phyloP scores from a whole-genome alignment of 64 coral and sea anemone genomes.

The Dendronephthya gigantea region DNA sequence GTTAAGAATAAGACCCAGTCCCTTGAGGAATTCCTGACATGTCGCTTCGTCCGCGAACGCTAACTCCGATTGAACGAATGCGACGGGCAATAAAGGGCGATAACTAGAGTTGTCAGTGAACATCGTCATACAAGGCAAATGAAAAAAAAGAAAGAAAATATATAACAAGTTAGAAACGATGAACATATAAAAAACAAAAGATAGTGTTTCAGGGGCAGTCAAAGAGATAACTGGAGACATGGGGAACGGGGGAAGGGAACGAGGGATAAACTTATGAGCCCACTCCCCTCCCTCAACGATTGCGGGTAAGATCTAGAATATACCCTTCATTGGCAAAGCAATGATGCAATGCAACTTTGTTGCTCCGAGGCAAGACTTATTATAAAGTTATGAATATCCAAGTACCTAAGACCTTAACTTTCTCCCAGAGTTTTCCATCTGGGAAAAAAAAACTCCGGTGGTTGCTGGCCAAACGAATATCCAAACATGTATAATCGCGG shows the following conservation, averaged over 20 bases:
- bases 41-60: conserved; percentile 21
- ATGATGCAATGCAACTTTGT: too few relatives aligned
- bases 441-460: too few relatives aligned
- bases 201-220: not conserved
- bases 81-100: conserved; percentile 51
- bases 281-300: too few relatives aligned
- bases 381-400: too few relatives aligned
- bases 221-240: not conserved
- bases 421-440: too few relatives aligned
- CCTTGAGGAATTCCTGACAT: conserved; percentile 46
- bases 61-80: conserved; percentile 59
- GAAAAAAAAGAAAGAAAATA: conserved; percentile 37
- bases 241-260: not conserved
- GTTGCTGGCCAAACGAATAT: too few relatives aligned
- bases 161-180: conserved; percentile 39
- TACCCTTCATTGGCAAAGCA: too few relatives aligned
- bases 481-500: too few relatives aligned
- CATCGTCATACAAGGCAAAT: conserved; percentile 1
- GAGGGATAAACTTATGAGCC: too few relatives aligned
- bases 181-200: not conserved
- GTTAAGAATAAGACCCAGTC: conserved; percentile 40
- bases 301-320: too few relatives aligned
- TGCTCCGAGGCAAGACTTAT: too few relatives aligned
- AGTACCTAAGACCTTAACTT: too few relatives aligned
- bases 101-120: conserved; percentile 35